Evolutionary conservation across 2,888 invertebrate species (phyloP), one percentile per base, ranked within the genome.

Genomic region (Tachystola acroxantha): DNA sequence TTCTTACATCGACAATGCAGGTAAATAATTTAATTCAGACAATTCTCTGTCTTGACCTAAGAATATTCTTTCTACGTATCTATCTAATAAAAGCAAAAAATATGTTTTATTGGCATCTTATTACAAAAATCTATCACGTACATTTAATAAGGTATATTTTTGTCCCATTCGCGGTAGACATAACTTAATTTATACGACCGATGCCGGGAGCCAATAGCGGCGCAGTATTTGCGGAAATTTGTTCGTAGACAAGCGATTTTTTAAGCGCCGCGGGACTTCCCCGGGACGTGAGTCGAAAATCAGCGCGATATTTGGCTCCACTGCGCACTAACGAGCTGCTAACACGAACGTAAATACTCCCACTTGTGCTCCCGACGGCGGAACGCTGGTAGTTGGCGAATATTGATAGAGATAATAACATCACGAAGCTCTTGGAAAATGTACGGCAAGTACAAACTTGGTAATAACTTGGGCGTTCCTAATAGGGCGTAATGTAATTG

Each of bases 131-230:
- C n/a, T n/a, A n/a, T n/a, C n/a, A n/a, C n/a, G n/a, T n/a, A n/a
- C n/a, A n/a, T n/a, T n/a, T n/a, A n/a, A n/a, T n/a, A n/a, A n/a
- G n/a, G n/a, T 50, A 45, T 55, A 68, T 64, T 54, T 66, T 64
- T 52, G 53, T 56, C 48, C 46, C 58, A 66, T 5, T 19, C 29
- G 64, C 28, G 64, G 64, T 62, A 64, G 60, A 57, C 62, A 58
- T 74, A 78, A 78, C 70, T 68, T 73, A 76, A 77, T 79, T 78
- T 76, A 63, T 61, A 63, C 55, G 52, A 49, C 44, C 51, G 50
- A 48, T 62, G 59, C 61, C 68, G 61, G 48, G 49, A 61, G 57
- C 64, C 69, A 69, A 75, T 74, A 66, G 65, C 40, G 53, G 50
- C 44, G 48, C 50, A 57, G 56, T 60, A 63, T 74, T 74, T 64